Base-by-base conservation (phyloP, 2,113 vertebrate species). In the Sceloporus tristichus region DNA sequence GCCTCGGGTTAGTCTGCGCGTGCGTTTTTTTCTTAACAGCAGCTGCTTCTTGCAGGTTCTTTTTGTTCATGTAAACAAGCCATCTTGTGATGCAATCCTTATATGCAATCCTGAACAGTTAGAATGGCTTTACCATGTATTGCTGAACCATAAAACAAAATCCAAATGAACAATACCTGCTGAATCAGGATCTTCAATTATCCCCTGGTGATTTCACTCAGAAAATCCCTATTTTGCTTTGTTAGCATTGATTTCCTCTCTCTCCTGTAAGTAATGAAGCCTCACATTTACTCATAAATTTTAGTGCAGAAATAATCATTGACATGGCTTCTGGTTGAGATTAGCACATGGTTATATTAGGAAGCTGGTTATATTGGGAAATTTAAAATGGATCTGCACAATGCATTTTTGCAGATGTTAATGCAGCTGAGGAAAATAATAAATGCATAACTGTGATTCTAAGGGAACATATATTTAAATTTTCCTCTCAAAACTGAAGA, bases 271-370 rank as follows among this genome's bases (percentile, higher is more conserved):
- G 8, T 68, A 78, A 68, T 86, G 23, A 77, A 88, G 90, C 85
- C 54, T 79, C 4, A 38, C 77, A 88, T 86, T 84, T 21, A 77
- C 48, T 0, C 0, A 87, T 84, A 90, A 56, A 40, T 10, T 62
- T 75, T 21, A 66, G 7, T 40, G 29, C 27, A 85, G 70, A 91
- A 94, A 38, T 85, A 88, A 91, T 79, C 11, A 9, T 21, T 73
- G 90, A 23, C 84, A 87, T 85, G 7, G 86, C 29, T 94, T 91
- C 78, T 91, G 85, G 0, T 77, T 91, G 83, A 84, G 91, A 82
- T 89, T 87, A 84, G 53, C 27, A 66, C 87, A 59, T 70, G 27
- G 59, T 81, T 88, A 48, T 34, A 82, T 88, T 34, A 75, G 81
- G 74, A 85, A 81, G 18, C 42, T 88, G 84, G 75, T 62, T 85